phyloP scores from a whole-genome alignment of 2,113 vertebrate genomes.

The Porphyrio hochstetteri region DNA sequence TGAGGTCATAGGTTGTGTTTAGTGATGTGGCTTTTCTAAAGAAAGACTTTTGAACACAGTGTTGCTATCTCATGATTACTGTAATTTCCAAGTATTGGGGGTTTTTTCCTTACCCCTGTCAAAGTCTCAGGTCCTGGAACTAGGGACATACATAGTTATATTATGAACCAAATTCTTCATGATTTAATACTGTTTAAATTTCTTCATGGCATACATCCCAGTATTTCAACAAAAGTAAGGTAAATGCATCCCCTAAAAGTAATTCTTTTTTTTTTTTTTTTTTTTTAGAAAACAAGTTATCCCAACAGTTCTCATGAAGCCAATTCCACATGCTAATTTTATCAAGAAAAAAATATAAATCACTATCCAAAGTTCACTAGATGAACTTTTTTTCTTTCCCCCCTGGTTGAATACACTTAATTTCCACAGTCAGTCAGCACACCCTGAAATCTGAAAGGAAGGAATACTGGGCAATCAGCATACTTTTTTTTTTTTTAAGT shows the following conservation, averaged over 20 bases:
- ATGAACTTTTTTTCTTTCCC: neutral
- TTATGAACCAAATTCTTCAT: neutral
- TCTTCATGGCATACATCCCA: neutral
- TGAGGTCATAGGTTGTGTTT: neutral
- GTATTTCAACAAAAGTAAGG: neutral
- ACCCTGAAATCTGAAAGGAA: neutral
- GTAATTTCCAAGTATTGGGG: neutral
- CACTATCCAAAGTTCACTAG: neutral
- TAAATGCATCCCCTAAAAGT: neutral
- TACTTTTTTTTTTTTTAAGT: neutral
- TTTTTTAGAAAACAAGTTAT: neutral
- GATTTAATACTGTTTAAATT: neutral
- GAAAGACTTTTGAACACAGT: neutral
- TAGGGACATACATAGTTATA: neutral
- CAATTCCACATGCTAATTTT: neutral
- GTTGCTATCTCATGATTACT: neutral
- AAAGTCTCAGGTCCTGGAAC: neutral
- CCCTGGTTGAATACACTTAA: fast-evolving
- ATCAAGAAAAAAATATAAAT: neutral
- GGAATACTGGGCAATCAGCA: neutral
- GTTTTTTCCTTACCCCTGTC: neutral
- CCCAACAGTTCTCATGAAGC: neutral
- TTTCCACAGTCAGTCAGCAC: neutral
- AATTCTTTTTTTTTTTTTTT: neutral
- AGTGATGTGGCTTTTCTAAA: neutral